Evolutionary conservation across 2,113 vertebrate species (phyloP).

Genomic region (Megaptera novaeangliae): DNA sequence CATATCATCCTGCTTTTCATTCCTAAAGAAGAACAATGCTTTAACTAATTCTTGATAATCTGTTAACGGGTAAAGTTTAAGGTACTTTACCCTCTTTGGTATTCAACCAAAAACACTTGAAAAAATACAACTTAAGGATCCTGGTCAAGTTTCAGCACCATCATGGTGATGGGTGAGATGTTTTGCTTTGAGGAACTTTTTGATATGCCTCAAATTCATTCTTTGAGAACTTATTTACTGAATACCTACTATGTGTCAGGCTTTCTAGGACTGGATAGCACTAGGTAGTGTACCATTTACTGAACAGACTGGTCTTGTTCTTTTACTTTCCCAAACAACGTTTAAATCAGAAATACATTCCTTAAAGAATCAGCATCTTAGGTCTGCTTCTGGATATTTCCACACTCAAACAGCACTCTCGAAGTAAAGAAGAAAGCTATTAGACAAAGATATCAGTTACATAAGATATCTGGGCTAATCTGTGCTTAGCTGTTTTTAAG

Average conservation of each 20-base stretch:
- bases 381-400: not conserved
- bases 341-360: conserved; percentile 6
- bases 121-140: not conserved
- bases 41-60: not conserved
- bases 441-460: not conserved
- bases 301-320: not conserved
- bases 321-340: not conserved
- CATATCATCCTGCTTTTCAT: not conserved
- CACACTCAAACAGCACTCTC: not conserved
- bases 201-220: not conserved
- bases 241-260: not conserved
- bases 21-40: not conserved
- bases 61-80: not conserved
- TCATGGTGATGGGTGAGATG: not conserved
- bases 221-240: not conserved
- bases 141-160: not conserved
- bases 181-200: not conserved
- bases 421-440: not conserved
- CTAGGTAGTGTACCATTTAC: not conserved
- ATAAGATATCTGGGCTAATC: not conserved
- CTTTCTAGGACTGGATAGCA: not conserved
- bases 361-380: not conserved
- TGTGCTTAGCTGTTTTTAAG: not conserved
- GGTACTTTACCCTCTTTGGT: not conserved
- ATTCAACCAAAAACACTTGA: not conserved